Evolutionary conservation across 2,113 vertebrate species (phyloP), one percentile per base, ranked within the genome.

Genomic region (Phoenicopterus ruber): DNA sequence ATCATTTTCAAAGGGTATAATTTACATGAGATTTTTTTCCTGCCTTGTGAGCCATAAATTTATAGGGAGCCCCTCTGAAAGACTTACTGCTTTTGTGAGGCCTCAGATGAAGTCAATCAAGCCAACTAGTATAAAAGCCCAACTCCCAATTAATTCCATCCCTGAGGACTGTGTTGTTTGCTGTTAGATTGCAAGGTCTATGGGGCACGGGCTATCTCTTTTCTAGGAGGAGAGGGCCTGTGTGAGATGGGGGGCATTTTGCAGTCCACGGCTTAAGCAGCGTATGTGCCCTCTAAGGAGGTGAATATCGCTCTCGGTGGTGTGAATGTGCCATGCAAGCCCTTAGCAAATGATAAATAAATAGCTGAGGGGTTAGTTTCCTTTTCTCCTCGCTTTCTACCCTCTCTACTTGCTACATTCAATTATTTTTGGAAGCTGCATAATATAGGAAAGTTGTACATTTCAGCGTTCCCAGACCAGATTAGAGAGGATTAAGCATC

Each of bases 401-500:
- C 29, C 31, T 82, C 87, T 74, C 54, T 65, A 73, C 91, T 95
- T 63, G 74, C 54, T 88, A 74, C 85, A 86, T 66, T 76, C 91
- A 91, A 89, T 89, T 94, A 90, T 94, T 91, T 92, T 87, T 87
- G 89, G 82, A 90, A 94, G 94, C 87, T 93, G 96, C 88, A 94
- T 95, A 97, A 94, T 86, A 89, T 96, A 94, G 6, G 0, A 77
- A 91, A 95, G 55, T 96, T 96, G 96, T 93, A 98, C 55, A 73
- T 97, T 83, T 95, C 77, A 66, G 25, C 71, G 74, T 94, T 97
- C 94, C 89, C 72, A 83, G 91, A 92, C 92, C 97, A 97, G 93
- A 95, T 96, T 82, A 94, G 92, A 96, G 89, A 95, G 94, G 97
- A 98, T 98, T 98, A 97, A 98, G 81, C 91, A 97, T 96, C 70